A percentile compares a stretch with the other conserved stretches of the same genome.
Conservation (phyloP, 2,113 vertebrate species). For the Phalacrocorax aristotelis region DNA sequence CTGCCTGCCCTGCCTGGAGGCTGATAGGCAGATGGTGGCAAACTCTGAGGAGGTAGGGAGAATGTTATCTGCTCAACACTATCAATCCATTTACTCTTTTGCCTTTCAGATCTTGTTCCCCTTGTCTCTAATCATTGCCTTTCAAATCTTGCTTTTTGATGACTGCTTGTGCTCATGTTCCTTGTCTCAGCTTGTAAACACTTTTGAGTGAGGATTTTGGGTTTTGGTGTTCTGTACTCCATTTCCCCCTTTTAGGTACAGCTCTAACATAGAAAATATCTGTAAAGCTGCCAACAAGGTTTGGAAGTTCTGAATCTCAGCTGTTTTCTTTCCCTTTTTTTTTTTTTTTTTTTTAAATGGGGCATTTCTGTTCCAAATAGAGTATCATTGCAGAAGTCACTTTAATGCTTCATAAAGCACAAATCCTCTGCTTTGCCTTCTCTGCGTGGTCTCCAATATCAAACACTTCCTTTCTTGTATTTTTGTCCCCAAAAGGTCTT, state of each 20-base stretch:
- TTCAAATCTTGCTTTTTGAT: background rate
- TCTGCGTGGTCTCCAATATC: slow-evolving; percentile 38
- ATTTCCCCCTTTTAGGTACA: background rate
- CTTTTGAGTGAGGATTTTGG: background rate
- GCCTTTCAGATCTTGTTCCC: background rate
- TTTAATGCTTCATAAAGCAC: slow-evolving; percentile 32
- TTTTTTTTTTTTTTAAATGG: background rate
- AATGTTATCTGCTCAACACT: background rate
- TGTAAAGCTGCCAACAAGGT: background rate
- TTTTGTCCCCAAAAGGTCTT: slow-evolving; percentile 40
- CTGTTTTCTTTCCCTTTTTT: background rate
- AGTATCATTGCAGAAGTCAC: slow-evolving; percentile 18
- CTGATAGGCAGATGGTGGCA: background rate
- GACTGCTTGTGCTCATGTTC: background rate
- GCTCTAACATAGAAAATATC: background rate
- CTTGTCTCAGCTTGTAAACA: background rate
- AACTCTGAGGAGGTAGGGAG: background rate
- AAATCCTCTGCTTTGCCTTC: slow-evolving; percentile 42
- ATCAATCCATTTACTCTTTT: background rate
- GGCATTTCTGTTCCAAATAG: slow-evolving; percentile 15
- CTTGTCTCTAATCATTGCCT: background rate
- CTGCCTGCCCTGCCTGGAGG: background rate
- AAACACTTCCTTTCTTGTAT: slow-evolving; percentile 34
- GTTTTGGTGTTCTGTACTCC: background rate
- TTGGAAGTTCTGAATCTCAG: background rate